These are phyloP conservation scores for Drosophila parvula DNA, from an alignment of 1,140 invertebrate species.

Conservation along the genomic window DNA sequence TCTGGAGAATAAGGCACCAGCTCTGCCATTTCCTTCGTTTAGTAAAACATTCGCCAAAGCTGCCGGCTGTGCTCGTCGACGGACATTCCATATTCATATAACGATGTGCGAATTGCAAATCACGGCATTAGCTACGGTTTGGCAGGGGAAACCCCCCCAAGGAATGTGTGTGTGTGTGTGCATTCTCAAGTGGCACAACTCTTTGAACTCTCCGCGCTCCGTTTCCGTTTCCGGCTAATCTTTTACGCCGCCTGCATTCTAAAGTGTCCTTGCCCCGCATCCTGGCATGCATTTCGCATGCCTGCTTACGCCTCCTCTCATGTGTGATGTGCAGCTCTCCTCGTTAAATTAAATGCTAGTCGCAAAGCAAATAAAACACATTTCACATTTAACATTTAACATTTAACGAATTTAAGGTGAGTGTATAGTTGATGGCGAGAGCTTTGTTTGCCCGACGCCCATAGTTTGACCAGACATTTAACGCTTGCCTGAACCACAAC, in stretches of 20 bases:
- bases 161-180: constrained; percentile 1
- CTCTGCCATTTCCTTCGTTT: background rate
- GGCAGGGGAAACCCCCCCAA: background rate
- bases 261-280: constrained; percentile 48
- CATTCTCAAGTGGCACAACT: constrained; percentile 64
- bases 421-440: no score
- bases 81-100: constrained; percentile 70
- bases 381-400: constrained; percentile 18
- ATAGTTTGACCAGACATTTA: constrained; percentile 80
- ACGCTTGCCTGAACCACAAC: constrained; percentile 67
- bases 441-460: constrained; percentile 22
- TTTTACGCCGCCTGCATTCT: constrained; percentile 82
- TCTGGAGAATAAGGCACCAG: background rate
- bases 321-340: constrained; percentile 41
- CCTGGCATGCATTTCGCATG: constrained; percentile 49
- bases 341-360: constrained; percentile 67
- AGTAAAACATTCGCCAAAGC: background rate
- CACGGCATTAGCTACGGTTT: constrained; percentile 39
- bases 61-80: background rate
- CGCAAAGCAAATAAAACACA: constrained; percentile 14
- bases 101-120: constrained; percentile 75
- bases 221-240: constrained; percentile 67
- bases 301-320: constrained; percentile 45
- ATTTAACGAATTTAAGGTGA: constrained; percentile 12
- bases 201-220: constrained; percentile 65